These are phyloP conservation scores for Sminthurides bifidus DNA, from an alignment of 1,140 invertebrate species.

Conservation along the genomic window DNA sequence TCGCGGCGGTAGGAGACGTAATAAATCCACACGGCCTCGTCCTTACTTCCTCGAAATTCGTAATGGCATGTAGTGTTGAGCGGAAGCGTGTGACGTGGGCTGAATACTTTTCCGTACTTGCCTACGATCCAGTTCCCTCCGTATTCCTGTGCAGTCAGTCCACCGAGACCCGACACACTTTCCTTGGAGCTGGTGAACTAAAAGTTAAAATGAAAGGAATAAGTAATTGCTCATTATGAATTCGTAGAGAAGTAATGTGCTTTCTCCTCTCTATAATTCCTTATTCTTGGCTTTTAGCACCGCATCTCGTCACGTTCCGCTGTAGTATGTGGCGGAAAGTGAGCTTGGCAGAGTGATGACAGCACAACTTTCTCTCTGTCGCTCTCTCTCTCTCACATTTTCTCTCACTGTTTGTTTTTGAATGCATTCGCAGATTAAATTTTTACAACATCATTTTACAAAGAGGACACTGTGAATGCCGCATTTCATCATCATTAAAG, in stretches of 20 bases:
- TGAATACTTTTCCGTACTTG: constrained; percentile 50
- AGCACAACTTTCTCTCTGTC: too few relatives aligned
- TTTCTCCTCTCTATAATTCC: too few relatives aligned
- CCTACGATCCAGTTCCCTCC: constrained; percentile 33
- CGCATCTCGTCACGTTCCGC: too few relatives aligned
- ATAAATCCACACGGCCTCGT: constrained; percentile 73
- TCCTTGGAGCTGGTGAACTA: constrained; percentile 42
- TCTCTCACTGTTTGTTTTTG: too few relatives aligned
- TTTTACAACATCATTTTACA: too few relatives aligned
- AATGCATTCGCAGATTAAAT: too few relatives aligned
- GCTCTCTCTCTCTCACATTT: too few relatives aligned
- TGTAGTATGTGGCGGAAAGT: too few relatives aligned
- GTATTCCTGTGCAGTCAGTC: constrained; percentile 38
- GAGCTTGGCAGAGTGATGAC: too few relatives aligned
- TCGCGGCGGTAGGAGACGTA: constrained; percentile 58
- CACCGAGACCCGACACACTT: constrained; percentile 39
- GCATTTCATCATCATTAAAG: too few relatives aligned
- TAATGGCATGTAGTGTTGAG: constrained; percentile 75
- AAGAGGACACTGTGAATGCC: too few relatives aligned
- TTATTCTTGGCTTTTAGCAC: too few relatives aligned
- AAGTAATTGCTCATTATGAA: neutral
- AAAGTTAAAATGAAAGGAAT: neutral
- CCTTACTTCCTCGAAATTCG: constrained; percentile 61
- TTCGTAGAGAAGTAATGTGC: neutral
- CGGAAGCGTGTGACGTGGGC: constrained; percentile 67